These are phyloP conservation scores for Zaprionus kolodkinae DNA, from an alignment of 1,140 invertebrate genomes.

Conservation along the genomic window DNA sequence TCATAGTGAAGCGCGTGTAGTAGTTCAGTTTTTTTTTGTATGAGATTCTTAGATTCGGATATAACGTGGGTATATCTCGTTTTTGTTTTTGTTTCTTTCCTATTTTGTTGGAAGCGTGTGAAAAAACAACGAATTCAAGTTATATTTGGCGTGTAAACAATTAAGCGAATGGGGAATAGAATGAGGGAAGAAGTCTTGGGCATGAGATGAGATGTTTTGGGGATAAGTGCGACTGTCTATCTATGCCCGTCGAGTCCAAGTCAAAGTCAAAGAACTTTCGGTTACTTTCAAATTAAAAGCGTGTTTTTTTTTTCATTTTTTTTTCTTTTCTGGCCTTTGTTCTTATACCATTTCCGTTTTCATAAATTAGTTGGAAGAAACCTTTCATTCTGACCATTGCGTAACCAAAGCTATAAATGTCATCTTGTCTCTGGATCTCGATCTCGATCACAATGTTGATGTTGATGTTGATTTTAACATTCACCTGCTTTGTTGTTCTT, in stretches of 20 bases:
- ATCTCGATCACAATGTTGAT: slow-evolving; percentile 6
- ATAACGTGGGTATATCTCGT: slow-evolving; percentile 21
- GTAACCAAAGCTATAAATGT: slow-evolving; percentile 63
- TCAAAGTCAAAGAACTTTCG: slow-evolving; percentile 72
- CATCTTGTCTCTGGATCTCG: slow-evolving; percentile 15
- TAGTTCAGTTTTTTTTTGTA: background rate
- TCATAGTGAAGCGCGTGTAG: slow-evolving; percentile 41
- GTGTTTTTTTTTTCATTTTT: slow-evolving; percentile 34
- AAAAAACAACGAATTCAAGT: slow-evolving; percentile 57
- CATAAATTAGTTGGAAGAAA: slow-evolving; percentile 58
- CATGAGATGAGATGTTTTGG: slow-evolving; percentile 26
- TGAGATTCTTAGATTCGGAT: slow-evolving; percentile 22
- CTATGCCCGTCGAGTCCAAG: slow-evolving; percentile 46
- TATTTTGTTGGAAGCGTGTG: slow-evolving; percentile 42
- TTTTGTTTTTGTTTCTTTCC: background rate
- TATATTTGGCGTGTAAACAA: slow-evolving; percentile 59
- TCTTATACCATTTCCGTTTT: slow-evolving; percentile 64
- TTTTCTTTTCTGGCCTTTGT: slow-evolving; percentile 29
- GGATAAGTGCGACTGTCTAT: slow-evolving; percentile 22
- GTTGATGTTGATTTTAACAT: slow-evolving; percentile 33
- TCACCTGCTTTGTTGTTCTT: slow-evolving; percentile 36
- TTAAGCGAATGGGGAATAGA: slow-evolving; percentile 52
- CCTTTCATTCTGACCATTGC: slow-evolving; percentile 55
- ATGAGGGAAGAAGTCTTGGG: background rate
- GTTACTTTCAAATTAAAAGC: slow-evolving; percentile 69